A percentile compares a stretch with the other conserved stretches of the same genome.
These are phyloP conservation scores for Leptinotarsa defecta DNA, from an alignment of 1,140 invertebrate species.

Conservation along the genomic window DNA sequence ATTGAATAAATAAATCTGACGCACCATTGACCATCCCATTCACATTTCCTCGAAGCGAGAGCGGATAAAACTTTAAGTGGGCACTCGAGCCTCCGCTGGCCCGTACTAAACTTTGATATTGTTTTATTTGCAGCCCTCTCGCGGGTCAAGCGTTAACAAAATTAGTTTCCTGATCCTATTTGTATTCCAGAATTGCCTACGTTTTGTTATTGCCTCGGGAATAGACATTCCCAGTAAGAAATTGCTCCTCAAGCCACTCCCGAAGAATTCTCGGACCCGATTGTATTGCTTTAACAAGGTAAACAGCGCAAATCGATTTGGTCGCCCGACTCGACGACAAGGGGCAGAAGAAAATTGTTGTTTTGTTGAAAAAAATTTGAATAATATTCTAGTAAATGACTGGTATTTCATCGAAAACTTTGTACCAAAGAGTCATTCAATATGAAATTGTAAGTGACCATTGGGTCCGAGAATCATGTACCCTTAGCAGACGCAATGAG, in stretches of 20 bases:
- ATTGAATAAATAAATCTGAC: slow-evolving; percentile 24
- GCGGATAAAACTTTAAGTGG: slow-evolving; percentile 44
- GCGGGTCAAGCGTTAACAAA: slow-evolving; percentile 56
- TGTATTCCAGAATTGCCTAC: slow-evolving; percentile 54
- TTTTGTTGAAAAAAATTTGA: too few species aligned
- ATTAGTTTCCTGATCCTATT: slow-evolving; percentile 54
- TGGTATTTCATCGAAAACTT: too few species aligned
- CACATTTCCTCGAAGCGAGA: slow-evolving; percentile 7
- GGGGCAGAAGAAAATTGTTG: too few species aligned
- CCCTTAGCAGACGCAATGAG: too few species aligned
- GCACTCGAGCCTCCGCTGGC: slow-evolving; percentile 30
- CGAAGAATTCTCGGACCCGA: slow-evolving; percentile 20
- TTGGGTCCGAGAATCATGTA: too few species aligned
- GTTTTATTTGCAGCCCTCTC: slow-evolving; percentile 55
- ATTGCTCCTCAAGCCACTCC: slow-evolving; percentile 35
- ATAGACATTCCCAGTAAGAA: slow-evolving; percentile 47
- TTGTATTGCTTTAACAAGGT: slow-evolving; percentile 21
- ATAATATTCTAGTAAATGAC: too few species aligned
- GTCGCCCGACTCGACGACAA: too few species aligned
- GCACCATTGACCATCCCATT: neutral
- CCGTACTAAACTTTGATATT: slow-evolving; percentile 57
- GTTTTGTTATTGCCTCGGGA: slow-evolving; percentile 47
- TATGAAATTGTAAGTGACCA: too few species aligned
- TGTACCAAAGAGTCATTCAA: too few species aligned
- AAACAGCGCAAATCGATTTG: neutral